These are phyloP conservation scores for Drosophila basisetae DNA, from an alignment of 2,888 invertebrate genomes.

Conservation along the genomic window DNA sequence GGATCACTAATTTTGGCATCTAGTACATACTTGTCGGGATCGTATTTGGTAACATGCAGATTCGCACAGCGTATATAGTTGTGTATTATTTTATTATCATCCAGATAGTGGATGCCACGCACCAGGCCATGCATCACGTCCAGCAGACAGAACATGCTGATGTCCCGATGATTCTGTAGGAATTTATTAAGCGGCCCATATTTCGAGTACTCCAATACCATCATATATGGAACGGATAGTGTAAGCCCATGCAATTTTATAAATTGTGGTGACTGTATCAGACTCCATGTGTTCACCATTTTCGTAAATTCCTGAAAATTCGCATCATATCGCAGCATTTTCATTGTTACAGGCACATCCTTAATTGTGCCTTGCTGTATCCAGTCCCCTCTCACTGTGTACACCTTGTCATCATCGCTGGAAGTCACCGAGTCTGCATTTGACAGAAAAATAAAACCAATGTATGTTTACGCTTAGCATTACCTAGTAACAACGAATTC, in stretches of 20 bases:
- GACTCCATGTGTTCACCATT: conserved; percentile 91
- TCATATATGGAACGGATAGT: conserved; percentile 90
- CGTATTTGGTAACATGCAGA: conserved; percentile 91
- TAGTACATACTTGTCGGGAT: conserved; percentile 88
- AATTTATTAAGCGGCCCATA: conserved; percentile 91
- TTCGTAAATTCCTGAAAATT: conserved; percentile 91
- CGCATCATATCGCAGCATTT: conserved; percentile 89
- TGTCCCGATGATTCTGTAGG: conserved; percentile 85
- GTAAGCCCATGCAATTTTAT: conserved; percentile 92
- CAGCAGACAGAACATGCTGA: conserved; percentile 90
- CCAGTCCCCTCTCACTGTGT: conserved; percentile 92
- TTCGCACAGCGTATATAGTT: conserved; percentile 94
- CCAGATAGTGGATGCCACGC: conserved; percentile 94
- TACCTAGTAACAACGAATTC: neutral
- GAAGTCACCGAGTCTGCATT: conserved; percentile 87
- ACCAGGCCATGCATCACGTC: conserved; percentile 93
- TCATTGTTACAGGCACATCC: conserved; percentile 92
- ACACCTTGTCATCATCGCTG: conserved; percentile 88
- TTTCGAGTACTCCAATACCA: conserved; percentile 92
- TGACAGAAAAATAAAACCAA: neutral
- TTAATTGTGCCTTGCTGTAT: conserved; percentile 89
- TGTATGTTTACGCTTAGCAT: neutral
- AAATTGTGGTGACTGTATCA: conserved; percentile 91
- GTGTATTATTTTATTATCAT: conserved; percentile 93
- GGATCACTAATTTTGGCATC: conserved; percentile 94